These are phyloP conservation scores for Staurois parvus DNA, from an alignment of 2,797 vertebrate genomes.

Conservation along the genomic window DNA sequence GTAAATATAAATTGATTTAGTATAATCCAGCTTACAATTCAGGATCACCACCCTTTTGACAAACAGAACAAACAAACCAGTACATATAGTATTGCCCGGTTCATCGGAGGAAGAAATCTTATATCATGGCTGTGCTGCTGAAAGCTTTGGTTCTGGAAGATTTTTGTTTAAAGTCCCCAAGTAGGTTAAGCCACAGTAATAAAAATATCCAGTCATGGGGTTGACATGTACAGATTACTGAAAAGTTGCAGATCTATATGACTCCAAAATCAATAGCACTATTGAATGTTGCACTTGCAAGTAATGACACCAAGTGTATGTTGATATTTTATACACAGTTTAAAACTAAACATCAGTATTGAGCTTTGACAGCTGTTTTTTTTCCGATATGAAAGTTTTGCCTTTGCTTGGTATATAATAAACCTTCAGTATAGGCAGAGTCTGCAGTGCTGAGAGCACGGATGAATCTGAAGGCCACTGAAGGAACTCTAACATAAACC, in stretches of 20 bases:
- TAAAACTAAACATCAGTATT: neutral
- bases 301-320: neutral
- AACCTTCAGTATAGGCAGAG: too few species aligned
- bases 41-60: too few species aligned
- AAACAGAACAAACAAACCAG: too few species aligned
- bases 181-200: constrained; percentile 22
- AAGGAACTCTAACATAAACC: too few species aligned
- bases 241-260: constrained; percentile 14
- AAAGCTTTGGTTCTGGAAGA: neutral
- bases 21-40: too few species aligned
- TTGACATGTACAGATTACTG: constrained; percentile 17
- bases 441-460: neutral
- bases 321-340: neutral
- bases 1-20: too few species aligned
- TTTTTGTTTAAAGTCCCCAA: neutral
- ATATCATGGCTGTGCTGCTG: neutral
- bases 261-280: neutral
- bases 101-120: constrained; percentile 28
- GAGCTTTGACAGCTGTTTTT: neutral
- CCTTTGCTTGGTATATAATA: neutral
- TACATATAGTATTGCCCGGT: neutral
- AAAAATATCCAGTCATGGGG: constrained; percentile 24
- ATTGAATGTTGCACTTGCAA: constrained; percentile 13
- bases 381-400: neutral
- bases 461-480: too few species aligned